A percentile compares a stretch with the other conserved stretches of the same genome.
phyloP scores from a whole-genome alignment of 2,113 vertebrate species.

The Columba janthina region DNA sequence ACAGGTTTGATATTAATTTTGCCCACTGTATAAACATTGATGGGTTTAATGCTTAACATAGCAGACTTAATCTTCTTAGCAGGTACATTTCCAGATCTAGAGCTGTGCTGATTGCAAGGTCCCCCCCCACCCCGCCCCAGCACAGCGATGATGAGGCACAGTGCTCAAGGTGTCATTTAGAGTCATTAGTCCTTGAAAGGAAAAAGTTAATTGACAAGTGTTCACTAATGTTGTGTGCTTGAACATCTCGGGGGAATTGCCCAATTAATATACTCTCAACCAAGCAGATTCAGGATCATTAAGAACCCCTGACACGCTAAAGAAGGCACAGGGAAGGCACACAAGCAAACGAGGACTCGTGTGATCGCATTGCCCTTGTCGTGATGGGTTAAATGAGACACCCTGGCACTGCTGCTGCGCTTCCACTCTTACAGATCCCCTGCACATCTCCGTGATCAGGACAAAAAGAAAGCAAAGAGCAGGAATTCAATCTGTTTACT shows the following conservation, averaged over 20 bases:
- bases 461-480: not conserved
- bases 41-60: not conserved
- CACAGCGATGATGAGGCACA: fast-evolving
- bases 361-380: fast-evolving
- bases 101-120: not conserved
- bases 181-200: not conserved
- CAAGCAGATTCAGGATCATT: not conserved
- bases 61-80: slow-evolving; percentile 23
- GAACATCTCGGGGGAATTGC: not conserved
- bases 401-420: not conserved
- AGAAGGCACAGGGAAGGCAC: not conserved
- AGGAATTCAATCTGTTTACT: not conserved
- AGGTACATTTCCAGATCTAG: not conserved
- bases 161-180: not conserved
- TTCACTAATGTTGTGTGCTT: not conserved
- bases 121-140: no score
- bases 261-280: not conserved
- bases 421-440: not conserved
- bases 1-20: slow-evolving; percentile 4
- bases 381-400: not conserved
- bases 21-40: slow-evolving; percentile 16
- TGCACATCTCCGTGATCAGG: not conserved
- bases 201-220: not conserved
- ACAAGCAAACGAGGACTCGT: fast-evolving
- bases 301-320: not conserved